Percentiles rank a stretch among this genome's conserved stretches.
phyloP scores from a whole-genome alignment of 2,888 invertebrate species.

The Bombylius major region DNA sequence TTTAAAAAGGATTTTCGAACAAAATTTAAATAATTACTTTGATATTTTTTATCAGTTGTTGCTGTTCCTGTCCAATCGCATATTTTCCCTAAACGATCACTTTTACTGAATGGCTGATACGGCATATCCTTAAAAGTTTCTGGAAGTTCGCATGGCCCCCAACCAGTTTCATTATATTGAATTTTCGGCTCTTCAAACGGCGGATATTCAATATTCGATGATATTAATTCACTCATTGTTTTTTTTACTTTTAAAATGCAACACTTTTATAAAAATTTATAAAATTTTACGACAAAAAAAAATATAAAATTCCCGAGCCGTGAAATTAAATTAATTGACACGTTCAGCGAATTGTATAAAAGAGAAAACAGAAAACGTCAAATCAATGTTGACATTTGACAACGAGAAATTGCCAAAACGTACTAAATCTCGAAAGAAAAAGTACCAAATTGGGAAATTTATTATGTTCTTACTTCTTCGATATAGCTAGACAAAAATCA shows the following conservation, averaged over 20 bases:
- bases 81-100: constrained; percentile 95
- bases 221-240: constrained; percentile 25
- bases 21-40: constrained; percentile 49
- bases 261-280: neutral
- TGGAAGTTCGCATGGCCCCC: constrained; percentile 94
- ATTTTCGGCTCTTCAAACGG: constrained; percentile 29
- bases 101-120: constrained; percentile 98
- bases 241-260: neutral
- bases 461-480: too few species aligned
- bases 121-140: constrained; percentile 69
- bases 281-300: too few species aligned
- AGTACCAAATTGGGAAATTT: too few species aligned
- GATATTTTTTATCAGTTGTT: constrained; percentile 86
- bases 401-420: too few species aligned
- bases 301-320: too few species aligned
- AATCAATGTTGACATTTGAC: too few species aligned
- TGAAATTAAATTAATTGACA: too few species aligned
- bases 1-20: neutral
- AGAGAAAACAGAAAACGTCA: too few species aligned
- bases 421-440: too few species aligned
- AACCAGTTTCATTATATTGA: constrained; percentile 49
- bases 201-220: constrained; percentile 23
- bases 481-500: too few species aligned
- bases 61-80: constrained; percentile 96
- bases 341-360: too few species aligned